Evolutionary conservation across 1,140 invertebrate genomes (phyloP), one percentile per base, ranked within the genome.

Genomic region (Brachionus rotundiformis): DNA sequence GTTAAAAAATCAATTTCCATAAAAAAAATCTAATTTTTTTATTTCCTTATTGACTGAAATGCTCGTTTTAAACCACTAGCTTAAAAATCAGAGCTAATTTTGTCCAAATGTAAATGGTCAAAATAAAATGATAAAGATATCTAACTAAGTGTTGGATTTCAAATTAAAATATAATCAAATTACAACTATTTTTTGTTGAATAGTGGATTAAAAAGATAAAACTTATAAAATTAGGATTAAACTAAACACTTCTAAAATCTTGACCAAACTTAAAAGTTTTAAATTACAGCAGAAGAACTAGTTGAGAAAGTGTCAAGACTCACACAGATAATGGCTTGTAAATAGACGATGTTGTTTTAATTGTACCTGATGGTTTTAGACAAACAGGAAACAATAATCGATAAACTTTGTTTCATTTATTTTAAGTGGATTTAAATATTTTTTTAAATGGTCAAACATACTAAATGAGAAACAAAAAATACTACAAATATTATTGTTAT

Each of bases 341-440:
- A 63, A 63, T 63, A 63, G 29, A 29, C 25, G 29, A n/a, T 68
- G 27, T 68, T 68, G 16, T 68, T 68, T 68, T 68, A 23, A n/a
- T 68, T 68, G 63, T 68, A 68, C 63, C 63, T 68, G 63, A 33
- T 68, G 63, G 29, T 68, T 68, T 68, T 63, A 63, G 29, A 63
- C 61, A 63, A 63, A 63, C 61, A 63, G 61, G 61, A 63, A 63
- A 10, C 29, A 63, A 63, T 63, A 63, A 63, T 63, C 29, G 61
- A 63, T 63, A 29, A 33, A 63, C 25, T 29, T 25, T 54, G n/a
- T 54, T 33, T 29, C 29, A 29, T 63, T 63, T 63, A 63, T 63
- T 63, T 63, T 63, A 29, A 68, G 33, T 68, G 33, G 27, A 16
- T 33, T 68, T 68, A 68, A 68, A 68, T 33, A 68, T 68, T 68